A percentile compares a stretch with the other conserved stretches of the same genome.
These are phyloP conservation scores for Drosophila nr. medialis DNA, from an alignment of 2,888 invertebrate genomes.

Conservation along the genomic window DNA sequence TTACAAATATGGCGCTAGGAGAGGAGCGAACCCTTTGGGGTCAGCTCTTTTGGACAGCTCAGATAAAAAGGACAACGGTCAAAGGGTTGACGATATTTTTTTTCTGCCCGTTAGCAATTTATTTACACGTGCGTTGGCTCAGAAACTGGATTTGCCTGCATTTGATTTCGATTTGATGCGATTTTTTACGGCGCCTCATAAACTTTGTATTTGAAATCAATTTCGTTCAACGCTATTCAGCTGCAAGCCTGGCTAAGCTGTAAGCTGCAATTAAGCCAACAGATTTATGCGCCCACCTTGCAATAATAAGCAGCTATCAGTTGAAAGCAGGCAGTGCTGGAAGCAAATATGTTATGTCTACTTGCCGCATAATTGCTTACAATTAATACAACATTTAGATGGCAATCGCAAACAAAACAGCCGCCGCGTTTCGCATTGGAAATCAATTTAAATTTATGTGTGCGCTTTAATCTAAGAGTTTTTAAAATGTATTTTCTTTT, in stretches of 20 bases:
- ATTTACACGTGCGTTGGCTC: conserved; percentile 72
- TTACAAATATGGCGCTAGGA: conserved; percentile 35
- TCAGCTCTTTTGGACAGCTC: conserved; percentile 43
- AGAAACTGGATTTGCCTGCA: conserved; percentile 55
- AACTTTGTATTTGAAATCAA: conserved; percentile 65
- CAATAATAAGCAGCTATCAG: conserved; percentile 30
- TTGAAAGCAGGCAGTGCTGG: conserved; percentile 19
- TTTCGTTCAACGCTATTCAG: conserved; percentile 38
- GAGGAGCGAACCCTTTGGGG: conserved; percentile 43
- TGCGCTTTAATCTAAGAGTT: conserved; percentile 36
- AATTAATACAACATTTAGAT: conserved; percentile 74
- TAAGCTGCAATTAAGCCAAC: conserved; percentile 55
- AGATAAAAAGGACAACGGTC: conserved; percentile 68
- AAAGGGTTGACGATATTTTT: conserved; percentile 51
- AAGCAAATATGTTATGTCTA: conserved; percentile 32
- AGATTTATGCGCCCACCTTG: conserved; percentile 40
- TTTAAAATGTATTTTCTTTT: neutral
- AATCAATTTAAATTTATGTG: conserved; percentile 60
- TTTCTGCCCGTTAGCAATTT: conserved; percentile 54
- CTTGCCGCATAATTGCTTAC: conserved; percentile 48
- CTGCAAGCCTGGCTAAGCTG: conserved; percentile 28
- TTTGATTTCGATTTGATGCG: conserved; percentile 72
- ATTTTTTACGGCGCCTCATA: conserved; percentile 71
- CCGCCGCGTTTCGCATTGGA: conserved; percentile 29
- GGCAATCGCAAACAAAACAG: conserved; percentile 40